Evolutionary conservation across 2,888 invertebrate genomes (phyloP).

Genomic region (Pyrgus malvae): DNA sequence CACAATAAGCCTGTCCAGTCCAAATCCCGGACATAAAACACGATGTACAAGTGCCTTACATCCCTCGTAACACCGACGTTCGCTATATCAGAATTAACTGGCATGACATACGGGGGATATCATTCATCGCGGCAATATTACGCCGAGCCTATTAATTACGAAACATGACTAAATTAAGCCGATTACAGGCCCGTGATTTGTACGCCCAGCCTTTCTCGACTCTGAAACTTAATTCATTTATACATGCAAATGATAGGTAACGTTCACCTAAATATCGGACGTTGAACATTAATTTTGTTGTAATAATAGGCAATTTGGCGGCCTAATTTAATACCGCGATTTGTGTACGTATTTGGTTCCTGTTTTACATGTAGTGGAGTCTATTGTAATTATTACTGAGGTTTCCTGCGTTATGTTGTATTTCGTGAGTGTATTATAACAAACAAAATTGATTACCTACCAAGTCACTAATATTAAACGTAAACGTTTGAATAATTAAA

Average conservation of each 20-base stretch:
- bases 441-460: too few species aligned
- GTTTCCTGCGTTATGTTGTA: too few species aligned
- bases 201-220: constrained; percentile 19
- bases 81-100: constrained; percentile 22
- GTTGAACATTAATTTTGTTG: constrained; percentile 20
- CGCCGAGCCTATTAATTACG: constrained; percentile 19
- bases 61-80: constrained; percentile 2
- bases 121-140: constrained; percentile 23
- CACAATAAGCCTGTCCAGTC: background rate
- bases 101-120: constrained; percentile 13
- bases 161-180: constrained; percentile 23
- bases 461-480: too few species aligned
- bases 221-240: constrained; percentile 20
- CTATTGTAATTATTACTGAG: too few species aligned
- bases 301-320: constrained; percentile 16
- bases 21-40: background rate
- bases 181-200: constrained; percentile 22
- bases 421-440: too few species aligned
- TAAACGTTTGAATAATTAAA: too few species aligned
- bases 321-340: constrained; percentile 4
- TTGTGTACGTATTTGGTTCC: too few species aligned
- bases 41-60: background rate
- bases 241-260: constrained; percentile 24
- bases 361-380: too few species aligned
- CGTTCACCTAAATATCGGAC: constrained; percentile 22